Evolutionary conservation across 2,113 vertebrate species (phyloP), one percentile per base, ranked within the genome.

Genomic region (Bombycilla garrulus): DNA sequence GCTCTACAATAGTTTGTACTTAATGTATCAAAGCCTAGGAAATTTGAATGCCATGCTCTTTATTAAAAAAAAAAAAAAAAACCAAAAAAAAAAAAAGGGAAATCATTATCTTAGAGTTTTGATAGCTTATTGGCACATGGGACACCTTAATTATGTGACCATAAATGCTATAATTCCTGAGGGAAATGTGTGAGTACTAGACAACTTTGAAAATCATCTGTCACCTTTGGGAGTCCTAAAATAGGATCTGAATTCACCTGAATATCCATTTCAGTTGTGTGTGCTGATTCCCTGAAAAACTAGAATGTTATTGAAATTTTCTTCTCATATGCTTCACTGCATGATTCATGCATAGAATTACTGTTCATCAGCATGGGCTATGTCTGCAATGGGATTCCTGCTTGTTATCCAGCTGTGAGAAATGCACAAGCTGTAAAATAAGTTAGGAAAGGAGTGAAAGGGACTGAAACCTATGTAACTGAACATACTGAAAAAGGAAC

Each of bases 341-440:
- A 90, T 76, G 91, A 89, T 89, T 88, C 89, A 79, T 81, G 94
- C 91, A 94, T 65, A 91, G 89, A 96, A 97, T 97, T 94, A 96
- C 82, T 88, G 92, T 96, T 97, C 95, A 92, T 97, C 96, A 94
- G 91, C 67, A 93, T 95, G 92, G 95, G 65, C 82, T 97, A 58
- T 88, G 92, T 93, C 14, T 93, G 91, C 95, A 94, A 42, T 93
- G 81, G 86, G 94, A 95, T 42, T 95, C 58, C 56, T 83, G 44
- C 89, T 97, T 85, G 92, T 56, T 97, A 96, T 90, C 93, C 88
- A 94, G 95, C 91, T 94, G 88, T 94, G 93, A 94, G 96, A 94
- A 95, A 91, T 15, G 67, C 93, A 96, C 88, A 83, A 91, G 70
- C 95, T 96, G 93, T 95, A 96, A 96, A 96, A 92, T 93, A 92